Evolutionary conservation across 92 coral and sea anemone genomes (phyloP).

Genomic region (Isaurus tuberculatus): DNA sequence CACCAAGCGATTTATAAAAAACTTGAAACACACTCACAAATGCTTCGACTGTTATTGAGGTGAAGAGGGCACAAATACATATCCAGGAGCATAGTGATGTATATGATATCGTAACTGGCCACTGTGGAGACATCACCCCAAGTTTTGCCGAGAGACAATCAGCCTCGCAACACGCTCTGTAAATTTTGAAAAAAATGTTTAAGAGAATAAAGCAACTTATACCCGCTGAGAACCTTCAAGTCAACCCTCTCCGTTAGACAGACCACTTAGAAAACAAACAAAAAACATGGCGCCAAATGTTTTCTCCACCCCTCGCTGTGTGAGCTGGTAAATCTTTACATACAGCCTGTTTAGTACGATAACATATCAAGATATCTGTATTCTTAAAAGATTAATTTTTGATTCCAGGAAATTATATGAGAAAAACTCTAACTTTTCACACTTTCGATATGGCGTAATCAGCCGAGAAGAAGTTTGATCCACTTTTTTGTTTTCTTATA

Average conservation of each 20-base stretch:
- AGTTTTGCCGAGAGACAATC: slow-evolving; percentile 34
- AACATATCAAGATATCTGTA: background rate
- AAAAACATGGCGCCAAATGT: slow-evolving; percentile 12
- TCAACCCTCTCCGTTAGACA: background rate
- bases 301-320: slow-evolving; percentile 31
- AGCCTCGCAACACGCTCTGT: slow-evolving; percentile 18
- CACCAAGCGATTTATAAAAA: no score
- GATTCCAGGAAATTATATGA: background rate
- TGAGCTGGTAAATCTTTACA: background rate
- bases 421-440: background rate
- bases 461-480: background rate
- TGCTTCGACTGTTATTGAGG: slow-evolving; percentile 10
- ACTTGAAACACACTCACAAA: slow-evolving; percentile 14
- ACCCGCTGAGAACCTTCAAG: background rate
- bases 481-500: background rate
- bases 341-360: background rate
- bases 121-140: slow-evolving; percentile 42
- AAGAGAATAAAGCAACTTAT: background rate
- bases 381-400: background rate
- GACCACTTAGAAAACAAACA: background rate
- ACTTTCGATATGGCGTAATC: background rate
- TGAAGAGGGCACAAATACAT: background rate
- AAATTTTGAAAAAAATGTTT: background rate
- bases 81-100: slow-evolving; percentile 22
- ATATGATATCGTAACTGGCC: slow-evolving; percentile 19